Percentiles rank a stretch among this genome's conserved stretches.
phyloP scores from a whole-genome alignment of 2,888 invertebrate species.

The Cryptocheilus praepositus region DNA sequence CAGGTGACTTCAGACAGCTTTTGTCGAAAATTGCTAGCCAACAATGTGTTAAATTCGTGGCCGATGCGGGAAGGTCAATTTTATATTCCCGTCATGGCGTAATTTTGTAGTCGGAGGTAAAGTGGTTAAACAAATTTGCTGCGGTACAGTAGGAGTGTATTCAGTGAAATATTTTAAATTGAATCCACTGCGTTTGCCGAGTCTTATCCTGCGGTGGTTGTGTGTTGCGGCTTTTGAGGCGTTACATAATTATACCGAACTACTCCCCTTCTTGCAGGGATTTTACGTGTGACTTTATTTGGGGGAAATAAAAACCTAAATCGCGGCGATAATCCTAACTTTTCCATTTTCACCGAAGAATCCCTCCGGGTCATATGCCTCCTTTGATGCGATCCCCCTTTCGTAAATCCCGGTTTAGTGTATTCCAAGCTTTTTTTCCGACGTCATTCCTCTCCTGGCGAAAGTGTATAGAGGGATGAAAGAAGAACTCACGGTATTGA shows the following conservation, averaged over 20 bases:
- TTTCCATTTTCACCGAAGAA: constrained; percentile 35
- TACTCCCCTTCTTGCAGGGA: background rate
- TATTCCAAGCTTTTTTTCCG: constrained; percentile 19
- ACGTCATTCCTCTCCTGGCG: constrained; percentile 22
- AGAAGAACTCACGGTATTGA: constrained; percentile 17
- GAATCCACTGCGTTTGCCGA: constrained; percentile 29
- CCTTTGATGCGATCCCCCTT: constrained; percentile 23
- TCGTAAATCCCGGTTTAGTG: constrained; percentile 42
- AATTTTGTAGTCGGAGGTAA: background rate
- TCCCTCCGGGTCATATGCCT: constrained; percentile 10
- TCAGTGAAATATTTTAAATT: constrained; percentile 31
- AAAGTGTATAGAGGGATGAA: constrained; percentile 34
- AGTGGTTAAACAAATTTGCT: constrained; percentile 18
- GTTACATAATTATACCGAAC: constrained; percentile 36
- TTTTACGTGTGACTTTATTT: constrained; percentile 32
- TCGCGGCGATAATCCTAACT: constrained; percentile 40
- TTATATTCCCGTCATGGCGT: no score
- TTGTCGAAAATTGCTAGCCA: no score
- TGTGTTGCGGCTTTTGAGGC: constrained; percentile 5
- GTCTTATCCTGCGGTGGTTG: constrained; percentile 19
- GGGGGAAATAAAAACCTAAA: constrained; percentile 35
- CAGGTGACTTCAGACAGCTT: no score
- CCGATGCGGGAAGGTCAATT: no score
- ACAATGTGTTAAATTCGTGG: no score
- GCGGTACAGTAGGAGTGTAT: constrained; percentile 8